Conservation (phyloP, 1,140 invertebrate genomes). For the Delia radicum region DNA sequence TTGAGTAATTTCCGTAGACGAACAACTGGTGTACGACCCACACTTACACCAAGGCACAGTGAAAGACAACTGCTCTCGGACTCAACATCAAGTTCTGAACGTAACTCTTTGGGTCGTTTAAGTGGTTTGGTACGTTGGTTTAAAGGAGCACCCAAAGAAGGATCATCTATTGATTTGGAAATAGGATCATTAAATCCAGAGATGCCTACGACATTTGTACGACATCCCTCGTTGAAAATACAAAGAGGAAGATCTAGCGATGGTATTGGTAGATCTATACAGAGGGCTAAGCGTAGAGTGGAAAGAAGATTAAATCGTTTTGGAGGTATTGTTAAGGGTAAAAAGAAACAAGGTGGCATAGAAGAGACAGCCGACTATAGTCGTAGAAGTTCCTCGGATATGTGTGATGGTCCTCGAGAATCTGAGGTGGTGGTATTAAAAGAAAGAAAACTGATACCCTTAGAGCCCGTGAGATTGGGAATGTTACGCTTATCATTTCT, state of each 20-base stretch:
- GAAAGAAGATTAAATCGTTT: slow-evolving; percentile 80
- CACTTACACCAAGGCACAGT: slow-evolving; percentile 77
- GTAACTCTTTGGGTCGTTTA: slow-evolving; percentile 55
- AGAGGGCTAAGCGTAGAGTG: slow-evolving; percentile 78
- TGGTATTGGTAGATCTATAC: slow-evolving; percentile 66
- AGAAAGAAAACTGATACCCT: slow-evolving; percentile 77
- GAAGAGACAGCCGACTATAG: slow-evolving; percentile 83
- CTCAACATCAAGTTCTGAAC: slow-evolving; percentile 54
- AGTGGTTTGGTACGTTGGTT: slow-evolving; percentile 77
- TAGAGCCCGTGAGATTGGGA: slow-evolving; percentile 73
- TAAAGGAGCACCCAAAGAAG: slow-evolving; percentile 56
- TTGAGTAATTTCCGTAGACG: slow-evolving; percentile 73
- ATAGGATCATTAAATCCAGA: slow-evolving; percentile 58
- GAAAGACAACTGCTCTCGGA: slow-evolving; percentile 65
- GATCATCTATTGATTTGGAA: slow-evolving; percentile 58
- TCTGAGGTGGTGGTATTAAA: slow-evolving; percentile 85
- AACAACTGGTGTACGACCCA: slow-evolving; percentile 61
- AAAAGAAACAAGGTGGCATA: slow-evolving; percentile 82
- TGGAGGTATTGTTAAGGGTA: slow-evolving; percentile 67
- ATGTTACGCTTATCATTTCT: slow-evolving; percentile 85
- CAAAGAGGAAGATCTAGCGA: slow-evolving; percentile 52
- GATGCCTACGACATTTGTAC: slow-evolving; percentile 53
- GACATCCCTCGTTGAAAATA: slow-evolving; percentile 57
- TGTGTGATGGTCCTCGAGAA: slow-evolving; percentile 74
- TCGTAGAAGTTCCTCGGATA: slow-evolving; percentile 77